Evolutionary conservation across 2,797 vertebrate species (phyloP), one percentile per base, ranked within the genome.

Genomic region (Microchirus variegatus): DNA sequence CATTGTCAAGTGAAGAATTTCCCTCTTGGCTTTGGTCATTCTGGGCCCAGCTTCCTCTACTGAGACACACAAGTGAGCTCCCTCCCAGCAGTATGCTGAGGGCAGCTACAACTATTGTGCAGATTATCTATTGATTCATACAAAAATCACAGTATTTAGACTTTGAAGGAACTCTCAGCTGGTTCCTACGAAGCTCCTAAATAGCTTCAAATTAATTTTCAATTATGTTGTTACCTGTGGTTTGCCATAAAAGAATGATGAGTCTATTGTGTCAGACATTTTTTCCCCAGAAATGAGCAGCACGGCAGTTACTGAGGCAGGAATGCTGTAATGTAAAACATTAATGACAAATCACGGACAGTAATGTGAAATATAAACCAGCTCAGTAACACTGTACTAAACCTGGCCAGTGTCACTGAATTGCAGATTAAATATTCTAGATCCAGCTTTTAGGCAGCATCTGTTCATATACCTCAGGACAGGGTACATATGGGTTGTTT

Each of bases 181-280:
- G 14, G 22, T 53, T 47, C 3, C 26, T 38, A 51, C 45, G 36
- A 16, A 14, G 1, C 53, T 44, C 19, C 10, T 35, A 19, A 66
- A 59, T n/a, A 2, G 10, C 22, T 50, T 0, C 8, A 43, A 35
- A 49, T 53, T 22, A 1, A 63, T 31, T 43, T 50, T 4, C 1
- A 7, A 2, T 40, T 0, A 13, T 50, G 35, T 12, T 17, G 65
- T 59, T 91, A 99, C 98, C 96, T 99, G 97, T n/a, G 88, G 46
- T 70, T 88, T 94, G 66, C 96, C 97, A 57, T 97, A 99, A 90
- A 98, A 98, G 87, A 95, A 96, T 0, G 94, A 92, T 0, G 95
- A 93, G 85, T 99, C 96, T 59, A 95, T 92, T 9, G 79, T 93
- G 41, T 91, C 64, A 9, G 69, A 31, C 51, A 64, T 86, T 74